These are phyloP conservation scores for Notodonta ziczac DNA, from an alignment of 2,888 invertebrate species.

Conservation along the genomic window DNA sequence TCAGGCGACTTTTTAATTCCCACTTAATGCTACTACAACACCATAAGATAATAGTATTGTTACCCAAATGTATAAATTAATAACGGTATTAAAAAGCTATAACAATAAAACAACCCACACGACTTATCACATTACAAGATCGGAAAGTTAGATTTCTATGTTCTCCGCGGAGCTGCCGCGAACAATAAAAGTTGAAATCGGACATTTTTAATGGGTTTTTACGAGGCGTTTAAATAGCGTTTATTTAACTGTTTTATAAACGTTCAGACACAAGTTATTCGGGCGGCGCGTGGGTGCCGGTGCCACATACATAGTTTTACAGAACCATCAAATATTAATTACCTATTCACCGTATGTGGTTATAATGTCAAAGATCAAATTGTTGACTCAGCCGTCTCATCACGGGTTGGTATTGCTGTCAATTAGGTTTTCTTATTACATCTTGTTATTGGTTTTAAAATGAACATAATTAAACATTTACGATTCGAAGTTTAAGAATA, in stretches of 20 bases:
- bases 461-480: conserved; percentile 1
- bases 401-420: background rate
- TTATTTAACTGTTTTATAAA: conserved; percentile 54
- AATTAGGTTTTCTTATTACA: background rate
- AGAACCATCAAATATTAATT: conserved; percentile 18
- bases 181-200: conserved; percentile 56
- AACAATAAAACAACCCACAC: conserved; percentile 35
- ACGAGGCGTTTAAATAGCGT: conserved; percentile 56
- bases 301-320: conserved; percentile 22
- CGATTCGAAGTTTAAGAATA: background rate
- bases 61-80: conserved; percentile 33
- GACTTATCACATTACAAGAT: conserved; percentile 46
- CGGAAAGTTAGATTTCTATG: conserved; percentile 46
- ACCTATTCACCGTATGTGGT: conserved; percentile 1
- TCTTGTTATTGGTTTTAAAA: conserved; percentile 3
- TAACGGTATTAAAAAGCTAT: conserved; percentile 38
- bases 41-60: conserved; percentile 31
- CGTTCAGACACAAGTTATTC: conserved; percentile 38
- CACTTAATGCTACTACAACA: conserved; percentile 22
- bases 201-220: conserved; percentile 55
- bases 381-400: conserved; percentile 8
- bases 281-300: conserved; percentile 28
- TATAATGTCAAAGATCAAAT: conserved; percentile 17
- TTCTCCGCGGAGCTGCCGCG: conserved; percentile 37
- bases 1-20: conserved; percentile 24